phyloP scores from a whole-genome alignment of 2,888 invertebrate genomes.

The Copidosoma aretas region DNA sequence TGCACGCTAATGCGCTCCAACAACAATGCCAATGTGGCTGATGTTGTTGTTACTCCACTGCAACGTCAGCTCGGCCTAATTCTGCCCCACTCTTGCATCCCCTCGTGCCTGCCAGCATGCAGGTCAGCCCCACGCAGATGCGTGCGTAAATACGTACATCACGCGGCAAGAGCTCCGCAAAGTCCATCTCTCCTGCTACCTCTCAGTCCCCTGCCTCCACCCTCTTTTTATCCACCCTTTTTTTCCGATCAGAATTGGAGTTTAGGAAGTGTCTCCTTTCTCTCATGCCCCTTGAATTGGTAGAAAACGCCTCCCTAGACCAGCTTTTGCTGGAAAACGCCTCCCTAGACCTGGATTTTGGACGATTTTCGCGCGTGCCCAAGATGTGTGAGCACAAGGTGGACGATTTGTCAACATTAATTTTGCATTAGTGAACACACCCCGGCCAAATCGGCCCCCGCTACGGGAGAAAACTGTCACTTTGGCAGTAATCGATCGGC shows the following conservation, averaged over 20 bases:
- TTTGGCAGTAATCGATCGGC: conserved; percentile 20
- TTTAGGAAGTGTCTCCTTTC: conserved; percentile 47
- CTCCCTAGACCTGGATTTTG: conserved; percentile 1
- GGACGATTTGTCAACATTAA: conserved; percentile 36
- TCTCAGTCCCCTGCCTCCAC: too few relatives aligned
- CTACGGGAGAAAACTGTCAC: conserved; percentile 7
- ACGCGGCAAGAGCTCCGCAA: conserved; percentile 23
- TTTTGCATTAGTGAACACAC: conserved; percentile 28
- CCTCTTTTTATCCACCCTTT: too few relatives aligned
- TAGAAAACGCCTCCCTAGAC: conserved; percentile 17
- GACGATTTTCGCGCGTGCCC: neutral
- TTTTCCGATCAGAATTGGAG: conserved; percentile 50
- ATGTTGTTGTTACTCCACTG: conserved; percentile 55
- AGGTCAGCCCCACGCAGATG: neutral
- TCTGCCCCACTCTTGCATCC: conserved; percentile 50
- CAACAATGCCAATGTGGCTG: conserved; percentile 52
- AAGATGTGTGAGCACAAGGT: neutral
- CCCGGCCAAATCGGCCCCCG: neutral
- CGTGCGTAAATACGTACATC: too few relatives aligned
- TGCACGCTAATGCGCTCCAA: conserved; percentile 54
- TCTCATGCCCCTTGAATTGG: conserved; percentile 5
- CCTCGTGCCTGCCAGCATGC: conserved; percentile 27
- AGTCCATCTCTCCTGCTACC: too few relatives aligned
- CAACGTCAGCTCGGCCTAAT: conserved; percentile 57
- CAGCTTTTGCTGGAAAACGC: conserved; percentile 42